Evolutionary conservation across 2,888 invertebrate species (phyloP).

Genomic region (Dicycla oo): DNA sequence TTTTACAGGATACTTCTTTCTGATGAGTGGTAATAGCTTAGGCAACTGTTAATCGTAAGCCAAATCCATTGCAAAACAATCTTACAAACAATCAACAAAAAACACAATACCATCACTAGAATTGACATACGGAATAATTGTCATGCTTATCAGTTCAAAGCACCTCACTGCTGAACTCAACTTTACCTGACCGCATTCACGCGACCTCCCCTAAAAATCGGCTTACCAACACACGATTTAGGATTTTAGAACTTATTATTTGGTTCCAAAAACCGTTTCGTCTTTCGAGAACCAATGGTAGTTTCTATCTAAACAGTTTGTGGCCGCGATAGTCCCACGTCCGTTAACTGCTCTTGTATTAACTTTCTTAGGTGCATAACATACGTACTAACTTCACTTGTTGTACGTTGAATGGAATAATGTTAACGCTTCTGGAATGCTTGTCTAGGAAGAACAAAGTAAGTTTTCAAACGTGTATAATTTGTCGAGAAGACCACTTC

Average conservation of each 20-base stretch:
- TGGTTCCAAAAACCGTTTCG: too few relatives aligned
- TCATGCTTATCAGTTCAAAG: not conserved
- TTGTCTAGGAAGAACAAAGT: constrained; percentile 41
- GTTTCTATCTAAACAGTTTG: constrained; percentile 25
- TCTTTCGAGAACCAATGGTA: constrained; percentile 32
- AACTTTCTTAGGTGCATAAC: constrained; percentile 60
- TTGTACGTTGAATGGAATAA: constrained; percentile 47
- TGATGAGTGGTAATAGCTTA: not conserved
- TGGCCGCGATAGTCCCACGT: constrained; percentile 40
- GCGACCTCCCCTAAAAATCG: not conserved
- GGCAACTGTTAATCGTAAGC: not conserved
- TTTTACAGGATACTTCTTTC: not conserved
- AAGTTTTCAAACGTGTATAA: constrained; percentile 51
- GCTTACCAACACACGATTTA: too few relatives aligned
- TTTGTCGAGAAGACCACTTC: constrained; percentile 49
- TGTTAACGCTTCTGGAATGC: constrained; percentile 39
- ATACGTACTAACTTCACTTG: constrained; percentile 51
- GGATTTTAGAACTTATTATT: not conserved
- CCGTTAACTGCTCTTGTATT: constrained; percentile 48
- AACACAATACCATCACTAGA: too few relatives aligned
- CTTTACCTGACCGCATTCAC: not conserved
- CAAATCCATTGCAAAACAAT: not conserved
- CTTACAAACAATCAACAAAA: too few relatives aligned
- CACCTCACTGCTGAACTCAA: not conserved
- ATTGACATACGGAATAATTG: not conserved